Conservation (phyloP, 2,888 invertebrate species). For the Heliconius erato region DNA sequence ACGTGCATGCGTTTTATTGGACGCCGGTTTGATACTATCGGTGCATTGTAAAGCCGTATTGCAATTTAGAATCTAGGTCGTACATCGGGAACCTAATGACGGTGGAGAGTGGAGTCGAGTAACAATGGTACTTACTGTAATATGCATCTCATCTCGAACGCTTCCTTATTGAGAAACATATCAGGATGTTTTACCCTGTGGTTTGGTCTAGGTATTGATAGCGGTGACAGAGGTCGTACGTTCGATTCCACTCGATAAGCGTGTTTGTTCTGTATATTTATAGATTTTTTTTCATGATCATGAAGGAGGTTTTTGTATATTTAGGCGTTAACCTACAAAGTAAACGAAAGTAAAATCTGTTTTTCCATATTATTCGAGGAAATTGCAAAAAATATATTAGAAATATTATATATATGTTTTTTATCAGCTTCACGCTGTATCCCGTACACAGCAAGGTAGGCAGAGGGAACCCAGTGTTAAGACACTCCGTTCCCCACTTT, state of each 20-base stretch:
- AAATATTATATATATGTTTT: not conserved
- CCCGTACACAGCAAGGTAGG: too few species aligned
- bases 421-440: too few species aligned
- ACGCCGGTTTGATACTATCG: constrained; percentile 44
- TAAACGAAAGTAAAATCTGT: not conserved
- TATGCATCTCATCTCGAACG: constrained; percentile 17
- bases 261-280: not conserved
- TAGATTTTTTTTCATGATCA: not conserved
- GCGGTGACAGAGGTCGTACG: not conserved
- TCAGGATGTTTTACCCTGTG: not conserved
- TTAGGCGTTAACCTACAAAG: not conserved
- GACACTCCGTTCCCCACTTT: too few species aligned
- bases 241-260: not conserved
- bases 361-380: not conserved
- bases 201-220: not conserved
- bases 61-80: constrained; percentile 66
- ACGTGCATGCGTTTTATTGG: constrained; percentile 47
- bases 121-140: constrained; percentile 25
- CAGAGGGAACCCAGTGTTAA: too few species aligned
- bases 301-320: not conserved
- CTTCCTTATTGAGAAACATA: constrained; percentile 17
- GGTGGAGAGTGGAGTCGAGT: constrained; percentile 30
- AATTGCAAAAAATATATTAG: constrained; percentile 27
- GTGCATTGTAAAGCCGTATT: constrained; percentile 38
- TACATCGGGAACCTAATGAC: constrained; percentile 55